phyloP scores from a whole-genome alignment of 2,113 vertebrate species.

The western clawed frog (Xenopus tropicalis) region DNA sequence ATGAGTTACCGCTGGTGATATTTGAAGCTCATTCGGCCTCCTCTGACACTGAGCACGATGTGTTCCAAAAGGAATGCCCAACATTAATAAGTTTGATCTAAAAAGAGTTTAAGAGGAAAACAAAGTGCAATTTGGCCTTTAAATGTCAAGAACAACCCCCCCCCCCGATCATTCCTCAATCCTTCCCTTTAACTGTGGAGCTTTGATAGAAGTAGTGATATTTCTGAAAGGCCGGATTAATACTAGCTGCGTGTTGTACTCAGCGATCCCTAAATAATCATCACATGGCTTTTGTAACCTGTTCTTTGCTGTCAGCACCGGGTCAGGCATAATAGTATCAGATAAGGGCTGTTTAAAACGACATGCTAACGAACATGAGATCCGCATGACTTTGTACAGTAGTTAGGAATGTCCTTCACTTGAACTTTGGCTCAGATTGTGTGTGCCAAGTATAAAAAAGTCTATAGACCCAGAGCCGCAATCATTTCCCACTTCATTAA shows the following conservation, averaged over 20 bases:
- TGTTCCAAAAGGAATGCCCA: slow-evolving; percentile 5
- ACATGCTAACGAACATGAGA: slow-evolving; percentile 80
- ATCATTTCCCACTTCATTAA: slow-evolving; percentile 72
- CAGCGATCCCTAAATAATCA: slow-evolving; percentile 78
- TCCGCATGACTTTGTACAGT: slow-evolving; percentile 81
- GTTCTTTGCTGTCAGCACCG: slow-evolving; percentile 93
- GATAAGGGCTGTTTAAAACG: slow-evolving; percentile 81
- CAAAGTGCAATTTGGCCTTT: neutral
- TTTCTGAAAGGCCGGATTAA: slow-evolving; percentile 66
- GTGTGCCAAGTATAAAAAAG: slow-evolving; percentile 47
- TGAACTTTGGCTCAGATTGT: slow-evolving; percentile 91
- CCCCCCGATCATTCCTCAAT: neutral
- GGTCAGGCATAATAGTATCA: slow-evolving; percentile 93
- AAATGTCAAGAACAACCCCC: slow-evolving; percentile 11
- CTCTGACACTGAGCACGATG: neutral
- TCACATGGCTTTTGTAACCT: slow-evolving; percentile 86
- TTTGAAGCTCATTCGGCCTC: neutral
- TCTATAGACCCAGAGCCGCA: slow-evolving; percentile 56
- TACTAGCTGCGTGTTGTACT: slow-evolving; percentile 55
- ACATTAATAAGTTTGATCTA: slow-evolving; percentile 36
- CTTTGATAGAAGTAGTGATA: slow-evolving; percentile 21
- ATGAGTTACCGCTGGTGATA: neutral
- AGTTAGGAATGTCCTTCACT: slow-evolving; percentile 86
- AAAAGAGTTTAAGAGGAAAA: slow-evolving; percentile 37
- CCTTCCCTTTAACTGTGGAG: neutral